Conservation (phyloP, 2,113 vertebrate species). For the Apaloderma vittatum region DNA sequence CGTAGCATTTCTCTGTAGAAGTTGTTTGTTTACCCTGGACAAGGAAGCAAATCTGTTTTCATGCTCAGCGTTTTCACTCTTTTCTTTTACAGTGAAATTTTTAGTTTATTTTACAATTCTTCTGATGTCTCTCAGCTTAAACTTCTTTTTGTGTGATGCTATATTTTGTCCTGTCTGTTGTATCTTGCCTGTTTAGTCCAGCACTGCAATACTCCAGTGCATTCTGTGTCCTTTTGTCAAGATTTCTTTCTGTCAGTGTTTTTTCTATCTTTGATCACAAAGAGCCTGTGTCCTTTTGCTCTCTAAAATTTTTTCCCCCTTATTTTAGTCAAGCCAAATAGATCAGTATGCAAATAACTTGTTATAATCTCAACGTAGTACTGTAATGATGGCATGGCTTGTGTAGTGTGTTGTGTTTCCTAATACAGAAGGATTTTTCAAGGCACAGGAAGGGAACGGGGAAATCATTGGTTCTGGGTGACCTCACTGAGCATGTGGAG, state of each 20-base stretch:
- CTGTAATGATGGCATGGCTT: background rate
- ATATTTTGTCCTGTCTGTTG: background rate
- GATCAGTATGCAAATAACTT: background rate
- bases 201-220: background rate
- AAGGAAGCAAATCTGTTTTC: background rate
- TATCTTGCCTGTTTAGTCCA: background rate
- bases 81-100: background rate
- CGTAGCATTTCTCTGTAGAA: background rate
- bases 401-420: background rate
- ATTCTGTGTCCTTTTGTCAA: background rate
- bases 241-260: background rate
- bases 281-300: background rate
- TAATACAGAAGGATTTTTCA: background rate
- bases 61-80: background rate
- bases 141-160: background rate
- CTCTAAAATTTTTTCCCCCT: background rate
- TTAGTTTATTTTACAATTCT: background rate
- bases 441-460: background rate
- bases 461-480: background rate
- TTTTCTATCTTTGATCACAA: background rate
- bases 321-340: background rate
- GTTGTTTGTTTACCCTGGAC: background rate
- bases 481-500: background rate
- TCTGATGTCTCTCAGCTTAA: background rate
- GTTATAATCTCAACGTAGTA: background rate